Conservation (phyloP, 2,888 invertebrate species). For the Acanthosepion lycidas region DNA sequence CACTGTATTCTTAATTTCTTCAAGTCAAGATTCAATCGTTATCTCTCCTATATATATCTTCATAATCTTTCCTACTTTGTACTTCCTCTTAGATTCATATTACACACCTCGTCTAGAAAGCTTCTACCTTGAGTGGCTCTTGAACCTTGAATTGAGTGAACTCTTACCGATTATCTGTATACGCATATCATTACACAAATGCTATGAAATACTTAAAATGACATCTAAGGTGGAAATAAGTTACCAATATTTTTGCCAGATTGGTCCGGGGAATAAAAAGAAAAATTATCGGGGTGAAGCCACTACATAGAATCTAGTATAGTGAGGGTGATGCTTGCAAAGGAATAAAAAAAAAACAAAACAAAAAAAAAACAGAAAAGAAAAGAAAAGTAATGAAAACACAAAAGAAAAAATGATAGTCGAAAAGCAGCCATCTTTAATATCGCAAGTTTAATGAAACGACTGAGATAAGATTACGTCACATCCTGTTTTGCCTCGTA, state of each 20-base stretch:
- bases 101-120: too few relatives aligned
- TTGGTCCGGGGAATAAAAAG: neutral
- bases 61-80: too few relatives aligned
- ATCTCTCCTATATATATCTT: too few relatives aligned
- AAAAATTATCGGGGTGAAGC: neutral
- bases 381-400: neutral
- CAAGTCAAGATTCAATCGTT: too few relatives aligned
- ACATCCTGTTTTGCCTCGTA: slow-evolving; percentile 8
- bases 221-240: neutral
- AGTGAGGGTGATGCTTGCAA: neutral
- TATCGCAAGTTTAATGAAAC: slow-evolving; percentile 22
- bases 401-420: neutral
- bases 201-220: neutral
- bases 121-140: too few relatives aligned
- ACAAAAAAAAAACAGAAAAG: neutral
- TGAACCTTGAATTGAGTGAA: too few relatives aligned
- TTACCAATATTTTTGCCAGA: neutral
- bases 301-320: neutral
- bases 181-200: too few relatives aligned
- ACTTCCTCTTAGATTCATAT: too few relatives aligned
- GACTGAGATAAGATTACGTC: slow-evolving; percentile 33
- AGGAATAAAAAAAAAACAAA: neutral
- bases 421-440: neutral
- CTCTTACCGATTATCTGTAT: too few relatives aligned
- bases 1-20: too few relatives aligned